Conservation (phyloP, 1,140 invertebrate genomes). For the Achroia grisella region DNA sequence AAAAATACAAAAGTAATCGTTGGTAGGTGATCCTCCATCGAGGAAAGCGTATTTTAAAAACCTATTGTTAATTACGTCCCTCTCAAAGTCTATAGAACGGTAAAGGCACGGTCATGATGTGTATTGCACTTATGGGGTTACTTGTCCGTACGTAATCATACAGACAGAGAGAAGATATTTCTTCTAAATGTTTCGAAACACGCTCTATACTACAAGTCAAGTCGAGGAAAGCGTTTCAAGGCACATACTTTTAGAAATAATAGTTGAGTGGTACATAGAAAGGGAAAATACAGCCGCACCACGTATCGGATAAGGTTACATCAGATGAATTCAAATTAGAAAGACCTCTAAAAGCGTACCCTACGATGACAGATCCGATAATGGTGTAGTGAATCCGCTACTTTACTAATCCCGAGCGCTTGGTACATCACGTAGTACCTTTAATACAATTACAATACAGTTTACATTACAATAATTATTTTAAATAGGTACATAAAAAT, state of each 20-base stretch:
- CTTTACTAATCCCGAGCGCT: conserved; percentile 21
- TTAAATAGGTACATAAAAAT: conserved; percentile 35
- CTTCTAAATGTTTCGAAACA: conserved; percentile 67
- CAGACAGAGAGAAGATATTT: conserved; percentile 62
- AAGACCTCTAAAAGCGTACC: conserved; percentile 59
- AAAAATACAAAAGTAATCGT: conserved; percentile 48
- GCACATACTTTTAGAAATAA: conserved; percentile 72
- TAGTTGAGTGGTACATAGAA: conserved; percentile 43
- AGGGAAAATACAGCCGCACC: conserved; percentile 31
- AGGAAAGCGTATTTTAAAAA: conserved; percentile 55
- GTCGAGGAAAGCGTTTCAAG: conserved; percentile 70
- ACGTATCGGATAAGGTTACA: conserved; percentile 30
- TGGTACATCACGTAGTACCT: conserved; percentile 10
- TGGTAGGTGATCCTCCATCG: conserved; percentile 33
- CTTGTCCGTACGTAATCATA: conserved; percentile 34
- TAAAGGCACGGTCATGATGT: conserved; percentile 73
- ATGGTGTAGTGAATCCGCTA: conserved; percentile 22
- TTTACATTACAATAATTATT: conserved; percentile 13
- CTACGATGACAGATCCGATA: conserved; percentile 37
- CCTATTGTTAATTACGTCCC: conserved; percentile 72
- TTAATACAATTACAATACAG: conserved; percentile 21
- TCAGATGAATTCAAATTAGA: conserved; percentile 47
- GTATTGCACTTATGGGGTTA: conserved; percentile 67
- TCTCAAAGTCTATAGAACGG: conserved; percentile 70
- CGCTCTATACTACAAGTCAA: conserved; percentile 62